Conservation (phyloP, 2,888 invertebrate species). For the Campoplex nolae region DNA sequence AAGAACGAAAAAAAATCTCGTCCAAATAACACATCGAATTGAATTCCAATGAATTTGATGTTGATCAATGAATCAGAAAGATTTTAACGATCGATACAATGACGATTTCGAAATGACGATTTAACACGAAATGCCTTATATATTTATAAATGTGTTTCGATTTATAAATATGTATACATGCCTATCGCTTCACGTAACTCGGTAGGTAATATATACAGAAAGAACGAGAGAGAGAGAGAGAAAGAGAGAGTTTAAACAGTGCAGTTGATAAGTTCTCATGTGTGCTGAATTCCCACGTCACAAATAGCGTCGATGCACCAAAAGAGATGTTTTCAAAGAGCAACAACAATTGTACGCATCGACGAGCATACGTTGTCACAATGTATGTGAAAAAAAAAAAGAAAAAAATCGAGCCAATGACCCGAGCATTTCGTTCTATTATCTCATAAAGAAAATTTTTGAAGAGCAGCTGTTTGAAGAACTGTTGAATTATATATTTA, state of each 20-base stretch:
- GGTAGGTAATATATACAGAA: conserved; percentile 14
- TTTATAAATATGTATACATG: neutral
- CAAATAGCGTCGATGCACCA: conserved; percentile 45
- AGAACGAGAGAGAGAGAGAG: neutral
- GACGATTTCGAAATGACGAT: neutral
- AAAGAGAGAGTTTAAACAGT: conserved; percentile 15
- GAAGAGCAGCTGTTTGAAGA: neutral
- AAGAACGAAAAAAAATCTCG: too few species aligned
- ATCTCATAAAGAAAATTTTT: neutral
- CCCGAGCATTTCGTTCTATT: neutral
- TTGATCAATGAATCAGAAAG: too few species aligned
- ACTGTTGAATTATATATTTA: neutral
- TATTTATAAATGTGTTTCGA: neutral
- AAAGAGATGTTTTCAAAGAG: conserved; percentile 38
- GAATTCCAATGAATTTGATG: too few species aligned
- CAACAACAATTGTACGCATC: conserved; percentile 49
- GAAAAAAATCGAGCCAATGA: conserved; percentile 25
- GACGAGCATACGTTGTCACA: conserved; percentile 30
- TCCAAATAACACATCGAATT: too few species aligned
- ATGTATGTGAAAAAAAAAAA: neutral
- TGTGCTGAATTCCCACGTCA: conserved; percentile 61
- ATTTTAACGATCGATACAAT: neutral
- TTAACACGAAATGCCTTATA: neutral
- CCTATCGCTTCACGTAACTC: conserved; percentile 12
- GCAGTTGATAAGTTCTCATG: conserved; percentile 53